These are phyloP conservation scores for Paracanthobrama guichenoti DNA, from an alignment of 2,113 vertebrate genomes.

Conservation along the genomic window DNA sequence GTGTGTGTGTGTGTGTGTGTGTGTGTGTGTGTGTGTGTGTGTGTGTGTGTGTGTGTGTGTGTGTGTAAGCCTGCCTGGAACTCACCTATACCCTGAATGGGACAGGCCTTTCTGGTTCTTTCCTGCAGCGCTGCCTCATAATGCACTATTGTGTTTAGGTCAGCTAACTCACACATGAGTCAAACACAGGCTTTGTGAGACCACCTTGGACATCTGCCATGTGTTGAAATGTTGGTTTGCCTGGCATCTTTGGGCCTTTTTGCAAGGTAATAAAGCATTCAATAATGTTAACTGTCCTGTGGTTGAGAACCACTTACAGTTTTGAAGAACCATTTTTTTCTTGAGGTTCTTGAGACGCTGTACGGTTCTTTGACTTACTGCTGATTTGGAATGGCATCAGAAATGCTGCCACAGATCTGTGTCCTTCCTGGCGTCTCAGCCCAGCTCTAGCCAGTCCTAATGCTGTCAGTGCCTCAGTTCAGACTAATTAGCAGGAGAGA, in stretches of 20 bases:
- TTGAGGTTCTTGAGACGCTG: background rate
- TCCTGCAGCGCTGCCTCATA: constrained; percentile 36
- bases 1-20: background rate
- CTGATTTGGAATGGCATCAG: background rate
- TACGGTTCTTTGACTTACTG: background rate
- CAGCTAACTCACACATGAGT: constrained; percentile 34
- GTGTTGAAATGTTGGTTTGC: constrained; percentile 6
- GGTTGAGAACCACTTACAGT: background rate
- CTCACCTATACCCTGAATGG: constrained; percentile 24
- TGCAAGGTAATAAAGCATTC: background rate
- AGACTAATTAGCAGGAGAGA: constrained; percentile 50
- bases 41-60: background rate
- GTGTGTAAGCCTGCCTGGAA: background rate
- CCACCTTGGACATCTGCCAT: constrained; percentile 26
- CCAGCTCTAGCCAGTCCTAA: background rate
- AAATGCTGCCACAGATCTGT: constrained; percentile 15
- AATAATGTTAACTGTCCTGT: background rate
- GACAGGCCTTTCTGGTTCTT: constrained; percentile 25
- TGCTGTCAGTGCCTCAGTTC: constrained; percentile 24
- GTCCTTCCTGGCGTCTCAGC: constrained; percentile 8
- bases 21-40: background rate
- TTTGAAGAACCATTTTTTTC: background rate
- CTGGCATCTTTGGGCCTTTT: constrained; percentile 10
- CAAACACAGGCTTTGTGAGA: constrained; percentile 31
- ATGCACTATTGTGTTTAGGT: constrained; percentile 44